Percentiles rank a stretch among this genome's conserved stretches.
Conservation (phyloP, 2,113 vertebrate species). For the Parus major region DNA sequence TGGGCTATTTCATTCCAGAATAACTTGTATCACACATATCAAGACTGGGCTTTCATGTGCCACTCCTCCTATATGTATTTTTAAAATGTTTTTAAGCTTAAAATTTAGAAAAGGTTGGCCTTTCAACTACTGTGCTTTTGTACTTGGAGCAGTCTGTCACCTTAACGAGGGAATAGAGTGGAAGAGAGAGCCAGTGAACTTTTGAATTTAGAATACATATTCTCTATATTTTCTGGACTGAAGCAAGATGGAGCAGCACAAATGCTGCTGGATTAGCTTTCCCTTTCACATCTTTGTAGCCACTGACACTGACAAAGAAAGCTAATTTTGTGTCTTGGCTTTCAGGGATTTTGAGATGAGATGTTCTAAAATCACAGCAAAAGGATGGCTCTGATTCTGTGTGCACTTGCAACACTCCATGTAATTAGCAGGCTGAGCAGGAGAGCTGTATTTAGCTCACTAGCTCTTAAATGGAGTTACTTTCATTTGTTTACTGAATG, state of each 20-base stretch:
- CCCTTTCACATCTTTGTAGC: neutral
- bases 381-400: neutral
- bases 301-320: neutral
- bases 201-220: neutral
- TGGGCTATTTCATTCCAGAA: neutral
- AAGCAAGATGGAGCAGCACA: neutral
- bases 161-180: neutral
- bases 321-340: neutral
- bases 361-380: neutral
- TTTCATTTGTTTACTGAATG: slow-evolving; percentile 65
- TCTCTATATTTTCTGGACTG: neutral
- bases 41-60: neutral
- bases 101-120: neutral
- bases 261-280: neutral
- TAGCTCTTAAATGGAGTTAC: slow-evolving; percentile 61
- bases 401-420: neutral
- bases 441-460: slow-evolving; percentile 58
- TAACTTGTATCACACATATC: neutral
- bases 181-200: neutral
- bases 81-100: neutral
- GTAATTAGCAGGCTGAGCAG: slow-evolving; percentile 51
- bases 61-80: neutral
- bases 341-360: slow-evolving; percentile 2
- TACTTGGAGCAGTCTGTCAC: neutral
- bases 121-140: neutral